phyloP scores from a whole-genome alignment of 1,140 invertebrate species.

The Plutomurus gul region DNA sequence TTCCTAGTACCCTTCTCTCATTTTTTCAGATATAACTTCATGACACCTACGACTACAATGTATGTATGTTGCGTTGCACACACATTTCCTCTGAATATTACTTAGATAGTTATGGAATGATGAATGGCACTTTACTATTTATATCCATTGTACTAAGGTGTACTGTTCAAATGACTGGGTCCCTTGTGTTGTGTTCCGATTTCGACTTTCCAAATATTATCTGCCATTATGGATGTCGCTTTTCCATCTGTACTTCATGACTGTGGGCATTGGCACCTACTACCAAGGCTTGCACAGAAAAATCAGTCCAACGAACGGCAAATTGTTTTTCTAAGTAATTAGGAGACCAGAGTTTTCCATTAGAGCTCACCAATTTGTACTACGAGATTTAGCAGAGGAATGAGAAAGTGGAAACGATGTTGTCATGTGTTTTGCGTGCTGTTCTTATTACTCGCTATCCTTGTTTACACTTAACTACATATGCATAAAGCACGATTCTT shows the following conservation, averaged over 20 bases:
- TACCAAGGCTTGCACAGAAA: not conserved
- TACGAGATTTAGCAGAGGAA: conserved; percentile 35
- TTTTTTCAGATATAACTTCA: too few species aligned
- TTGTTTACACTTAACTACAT: not conserved
- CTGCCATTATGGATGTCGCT: too few species aligned
- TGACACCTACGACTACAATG: too few species aligned
- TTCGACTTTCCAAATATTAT: too few species aligned
- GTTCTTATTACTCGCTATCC: not conserved
- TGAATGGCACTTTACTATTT: conserved; percentile 21
- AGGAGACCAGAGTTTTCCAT: conserved; percentile 36
- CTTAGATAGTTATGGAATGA: conserved; percentile 21
- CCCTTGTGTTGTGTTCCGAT: too few species aligned
- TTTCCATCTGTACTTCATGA: not conserved
- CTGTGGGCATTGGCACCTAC: not conserved
- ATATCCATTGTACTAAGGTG: conserved; percentile 19
- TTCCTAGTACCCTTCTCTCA: too few species aligned
- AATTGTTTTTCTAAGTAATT: conserved; percentile 41
- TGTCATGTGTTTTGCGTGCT: not conserved
- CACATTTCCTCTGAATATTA: not conserved
- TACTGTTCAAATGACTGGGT: too few species aligned
- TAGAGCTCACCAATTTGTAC: conserved; percentile 39
- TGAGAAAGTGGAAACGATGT: conserved; percentile 29
- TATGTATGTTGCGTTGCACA: too few species aligned
- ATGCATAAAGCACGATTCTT: too few species aligned
- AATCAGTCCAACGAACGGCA: conserved; percentile 1